These are phyloP conservation scores for Coreoperca whiteheadi DNA, from an alignment of 2,113 vertebrate species.

Conservation along the genomic window DNA sequence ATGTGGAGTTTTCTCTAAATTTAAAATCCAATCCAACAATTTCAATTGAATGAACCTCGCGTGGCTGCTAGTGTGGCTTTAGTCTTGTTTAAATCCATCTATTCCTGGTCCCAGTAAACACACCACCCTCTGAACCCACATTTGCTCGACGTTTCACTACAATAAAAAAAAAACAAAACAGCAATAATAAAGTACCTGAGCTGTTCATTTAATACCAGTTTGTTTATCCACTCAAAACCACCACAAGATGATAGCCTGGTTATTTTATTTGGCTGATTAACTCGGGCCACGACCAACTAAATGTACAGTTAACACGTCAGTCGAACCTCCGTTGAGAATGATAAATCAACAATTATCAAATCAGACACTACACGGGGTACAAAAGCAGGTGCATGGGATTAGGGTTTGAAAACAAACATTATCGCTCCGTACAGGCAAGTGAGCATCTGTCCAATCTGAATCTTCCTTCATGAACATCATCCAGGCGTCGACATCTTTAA, in stretches of 20 bases:
- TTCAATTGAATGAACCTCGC: background rate
- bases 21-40: too few species aligned
- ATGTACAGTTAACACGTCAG: background rate
- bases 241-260: background rate
- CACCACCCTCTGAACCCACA: background rate
- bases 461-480: background rate
- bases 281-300: background rate
- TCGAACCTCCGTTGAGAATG: background rate
- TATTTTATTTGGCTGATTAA: background rate
- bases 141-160: too few species aligned
- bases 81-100: background rate
- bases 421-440: background rate
- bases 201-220: background rate
- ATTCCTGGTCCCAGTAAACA: background rate
- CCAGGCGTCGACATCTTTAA: background rate
- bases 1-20: too few species aligned
- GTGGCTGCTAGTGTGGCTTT: background rate
- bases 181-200: background rate
- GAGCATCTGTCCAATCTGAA: background rate
- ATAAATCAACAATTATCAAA: slow-evolving; percentile 1
- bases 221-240: background rate
- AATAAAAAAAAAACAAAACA: too few species aligned
- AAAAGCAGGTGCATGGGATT: background rate
- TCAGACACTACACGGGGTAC: background rate
- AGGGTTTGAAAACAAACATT: background rate